These are phyloP conservation scores for Alentia gelatinosa DNA, from an alignment of 2,888 invertebrate species.

Conservation along the genomic window DNA sequence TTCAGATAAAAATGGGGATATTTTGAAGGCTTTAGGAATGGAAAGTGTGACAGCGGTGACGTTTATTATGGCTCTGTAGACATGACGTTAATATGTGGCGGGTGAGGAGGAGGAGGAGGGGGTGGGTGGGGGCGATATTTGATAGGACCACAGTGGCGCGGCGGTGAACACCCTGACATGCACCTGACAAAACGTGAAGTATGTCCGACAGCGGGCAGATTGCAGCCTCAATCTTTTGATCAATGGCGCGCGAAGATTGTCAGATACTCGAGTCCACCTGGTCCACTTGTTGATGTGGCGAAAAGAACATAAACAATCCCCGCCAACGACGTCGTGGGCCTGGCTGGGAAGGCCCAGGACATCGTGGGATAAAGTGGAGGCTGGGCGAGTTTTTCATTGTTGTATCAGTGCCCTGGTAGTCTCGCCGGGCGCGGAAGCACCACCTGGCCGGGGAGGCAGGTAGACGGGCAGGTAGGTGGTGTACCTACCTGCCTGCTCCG, in stretches of 20 bases:
- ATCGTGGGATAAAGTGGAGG: background rate
- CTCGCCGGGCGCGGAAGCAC: background rate
- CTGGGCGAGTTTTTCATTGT: background rate
- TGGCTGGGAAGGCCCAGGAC: background rate
- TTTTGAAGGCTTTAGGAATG: background rate
- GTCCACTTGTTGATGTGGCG: background rate
- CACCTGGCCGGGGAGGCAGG: background rate
- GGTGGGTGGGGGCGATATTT: background rate
- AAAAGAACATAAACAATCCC: conserved; percentile 37
- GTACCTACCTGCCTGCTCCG: background rate
- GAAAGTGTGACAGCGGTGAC: background rate
- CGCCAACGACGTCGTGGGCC: background rate
- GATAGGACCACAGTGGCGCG: background rate
- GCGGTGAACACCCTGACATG: background rate
- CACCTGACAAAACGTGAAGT: background rate
- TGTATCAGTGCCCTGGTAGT: background rate
- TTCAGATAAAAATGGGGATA: background rate
- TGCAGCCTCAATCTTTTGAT: conserved; percentile 1
- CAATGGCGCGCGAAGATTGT: background rate
- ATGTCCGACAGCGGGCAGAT: background rate
- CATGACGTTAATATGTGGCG: background rate
- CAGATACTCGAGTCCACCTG: background rate
- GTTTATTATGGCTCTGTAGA: background rate
- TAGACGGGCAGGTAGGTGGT: background rate
- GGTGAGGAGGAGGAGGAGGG: background rate